Base-by-base conservation (phyloP, 2,113 vertebrate species). In the Neotoma lepida region DNA sequence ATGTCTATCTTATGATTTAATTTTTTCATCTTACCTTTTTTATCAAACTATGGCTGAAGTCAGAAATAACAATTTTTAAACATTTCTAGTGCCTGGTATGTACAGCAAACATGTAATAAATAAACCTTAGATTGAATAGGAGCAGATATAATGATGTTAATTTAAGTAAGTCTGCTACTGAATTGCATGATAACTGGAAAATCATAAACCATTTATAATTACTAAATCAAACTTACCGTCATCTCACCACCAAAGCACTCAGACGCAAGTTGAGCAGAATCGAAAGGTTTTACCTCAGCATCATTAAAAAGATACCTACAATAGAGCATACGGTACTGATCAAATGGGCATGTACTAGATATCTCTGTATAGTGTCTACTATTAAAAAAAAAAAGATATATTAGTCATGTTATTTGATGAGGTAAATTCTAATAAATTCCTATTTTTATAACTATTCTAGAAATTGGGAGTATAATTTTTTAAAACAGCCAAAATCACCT, bases 161-260 rank as follows among this genome's bases (percentile, higher is more conserved):
- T n/a, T n/a, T n/a, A 88, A 90, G 35, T 81, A 9, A 66, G 17
- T 71, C 9, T 93, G 26, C 35, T 86, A 56, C 22, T 86, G n/a
- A 28, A 90, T 49, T 96, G 96, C 89, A 93, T 81, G 4, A 68
- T 73, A 88, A 24, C 26, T 74, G 7, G 4, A 85, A 86, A 94
- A n/a, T 64, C 24, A 94, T 1, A 85, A 91, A 86, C 9, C 6
- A 97, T 17, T 91, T 81, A 58, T 1, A 94, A 91, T 90, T 81
- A 95, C 76, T 96, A 35, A 97, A 86, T 78, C 56, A 94, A 93
- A 98, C 97, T 98, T 98, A 99, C 99, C 73, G 99, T 99, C 99
- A 99, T 99, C 97, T 99, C 99, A 97, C 99, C 99, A 89, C 99
- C 99, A 95, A 99, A 99, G 97, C 99, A 99, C 97, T 99, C 99